Percentiles rank a stretch among this genome's conserved stretches.
phyloP scores from a whole-genome alignment of 2,113 vertebrate genomes.

The Neodontobutis hainanensis region DNA sequence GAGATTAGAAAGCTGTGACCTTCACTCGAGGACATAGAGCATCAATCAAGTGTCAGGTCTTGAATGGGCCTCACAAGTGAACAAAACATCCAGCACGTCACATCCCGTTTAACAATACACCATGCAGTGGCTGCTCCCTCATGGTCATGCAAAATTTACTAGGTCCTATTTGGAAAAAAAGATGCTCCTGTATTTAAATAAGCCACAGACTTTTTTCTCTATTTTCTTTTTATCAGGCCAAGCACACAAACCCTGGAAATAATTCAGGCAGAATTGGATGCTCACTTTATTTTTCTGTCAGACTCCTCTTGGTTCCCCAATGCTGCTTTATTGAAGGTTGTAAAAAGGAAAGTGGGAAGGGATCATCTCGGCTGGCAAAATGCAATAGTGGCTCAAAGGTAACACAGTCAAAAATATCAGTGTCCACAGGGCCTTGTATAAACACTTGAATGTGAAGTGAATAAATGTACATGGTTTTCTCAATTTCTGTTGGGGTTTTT shows the following conservation, averaged over 20 bases:
- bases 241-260: constrained; percentile 56
- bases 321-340: constrained; percentile 74
- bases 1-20: constrained; percentile 29
- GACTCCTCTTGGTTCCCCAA: constrained; percentile 53
- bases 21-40: constrained; percentile 34
- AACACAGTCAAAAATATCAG: constrained; percentile 30
- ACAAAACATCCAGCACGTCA: constrained; percentile 25
- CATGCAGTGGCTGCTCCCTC: constrained; percentile 19
- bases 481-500: neutral
- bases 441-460: constrained; percentile 3
- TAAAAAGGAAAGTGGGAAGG: constrained; percentile 65
- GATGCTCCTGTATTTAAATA: constrained; percentile 60
- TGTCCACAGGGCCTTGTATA: constrained; percentile 21
- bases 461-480: constrained; percentile 9
- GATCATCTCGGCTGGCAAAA: constrained; percentile 58
- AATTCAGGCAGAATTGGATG: constrained; percentile 69
- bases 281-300: constrained; percentile 57
- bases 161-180: constrained; percentile 41
- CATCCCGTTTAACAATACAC: constrained; percentile 30
- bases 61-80: constrained; percentile 5
- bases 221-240: constrained; percentile 53
- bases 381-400: constrained; percentile 48
- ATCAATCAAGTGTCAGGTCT: constrained; percentile 2
- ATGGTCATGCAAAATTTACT: constrained; percentile 46
- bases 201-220: constrained; percentile 42